Conservation (phyloP, 1,140 invertebrate genomes). For the Drosophila subpulchrella region DNA sequence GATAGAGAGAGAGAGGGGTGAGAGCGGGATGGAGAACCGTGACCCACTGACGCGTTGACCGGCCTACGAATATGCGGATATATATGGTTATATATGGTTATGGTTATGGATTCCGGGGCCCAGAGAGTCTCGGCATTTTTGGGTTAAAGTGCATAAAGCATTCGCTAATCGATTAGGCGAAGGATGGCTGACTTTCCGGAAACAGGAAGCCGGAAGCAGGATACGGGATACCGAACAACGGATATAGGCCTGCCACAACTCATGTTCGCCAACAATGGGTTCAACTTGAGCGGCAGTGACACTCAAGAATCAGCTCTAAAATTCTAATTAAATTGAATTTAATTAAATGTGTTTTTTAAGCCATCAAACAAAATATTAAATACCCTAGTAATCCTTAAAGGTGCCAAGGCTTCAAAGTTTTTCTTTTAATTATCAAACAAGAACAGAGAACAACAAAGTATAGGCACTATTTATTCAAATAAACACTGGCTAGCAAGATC, state of each 20-base stretch:
- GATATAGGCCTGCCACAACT: slow-evolving; percentile 18
- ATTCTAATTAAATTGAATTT: too few species aligned
- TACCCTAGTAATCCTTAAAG: too few species aligned
- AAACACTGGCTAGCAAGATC: too few species aligned
- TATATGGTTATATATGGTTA: slow-evolving; percentile 6
- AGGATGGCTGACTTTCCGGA: slow-evolving; percentile 5
- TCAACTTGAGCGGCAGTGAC: not conserved
- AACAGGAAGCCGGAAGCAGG: slow-evolving; percentile 11
- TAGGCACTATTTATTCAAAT: too few species aligned
- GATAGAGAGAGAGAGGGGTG: not conserved
- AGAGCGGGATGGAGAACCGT: slow-evolving; percentile 25
- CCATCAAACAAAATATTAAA: too few species aligned
- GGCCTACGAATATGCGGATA: slow-evolving; percentile 22
- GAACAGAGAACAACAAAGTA: too few species aligned
- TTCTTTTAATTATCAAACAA: too few species aligned
- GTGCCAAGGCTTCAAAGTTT: too few species aligned
- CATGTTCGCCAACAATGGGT: slow-evolving; percentile 6
- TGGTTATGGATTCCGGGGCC: slow-evolving; percentile 18
- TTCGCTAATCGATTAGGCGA: slow-evolving; percentile 37
- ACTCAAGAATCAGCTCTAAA: too few species aligned
- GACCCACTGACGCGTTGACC: slow-evolving; percentile 50
- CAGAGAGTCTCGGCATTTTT: slow-evolving; percentile 18
- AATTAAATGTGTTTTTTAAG: too few species aligned
- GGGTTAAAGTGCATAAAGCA: slow-evolving; percentile 30
- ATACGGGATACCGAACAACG: slow-evolving; percentile 15